Evolutionary conservation across 2,113 vertebrate genomes (phyloP), one percentile per base, ranked within the genome.

Genomic region (Kryptolebias marmoratus): DNA sequence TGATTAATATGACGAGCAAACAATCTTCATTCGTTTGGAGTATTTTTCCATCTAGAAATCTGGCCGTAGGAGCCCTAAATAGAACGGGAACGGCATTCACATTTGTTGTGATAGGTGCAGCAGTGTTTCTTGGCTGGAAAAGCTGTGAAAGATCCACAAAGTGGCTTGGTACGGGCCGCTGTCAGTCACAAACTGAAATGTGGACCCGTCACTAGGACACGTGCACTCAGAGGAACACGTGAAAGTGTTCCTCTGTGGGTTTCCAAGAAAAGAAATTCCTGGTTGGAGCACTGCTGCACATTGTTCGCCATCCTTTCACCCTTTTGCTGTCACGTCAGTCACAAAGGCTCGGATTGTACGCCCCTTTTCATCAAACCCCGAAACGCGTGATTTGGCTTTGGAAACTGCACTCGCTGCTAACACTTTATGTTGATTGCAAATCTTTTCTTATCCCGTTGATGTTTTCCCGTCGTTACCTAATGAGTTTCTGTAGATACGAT

Each of bases 1-100:
- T 91, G 87, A 89, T 85, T 83, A 86, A 87, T 87, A 82, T 77
- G 73, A 31, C 39, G 48, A 63, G 48, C 5, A 5, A 59, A 73
- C 79, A 81, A 57, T n/a, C 53, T 11, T 69, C 54, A 57, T 83
- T 78, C 50, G 80, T 88, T 55, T 16, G 44, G 62, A 75, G 80
- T 63, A 11, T 65, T 81, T 77, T 85, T 73, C 64, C 80, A 83
- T 75, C 63, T 79, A 75, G 67, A 72, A 82, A 49, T 64, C 14
- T 11, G n/a, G 52, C 49, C 22, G 49, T 82, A 74, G 82, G 83
- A 84, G 9, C 67, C 65, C 67, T 58, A 83, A 83, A 83, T 78
- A 86, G 73, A 15, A 11, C 45, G 53, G 70, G 64, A 80, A 67
- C 22, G 30, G 49, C 64, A 50, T 82, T 75, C 58, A 73, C 73